Evolutionary conservation across 37 sponge, comb jelly and placozoan species (phyloP), one percentile per base, ranked within the genome.

Genomic region (Mnemiopsis leidyi): DNA sequence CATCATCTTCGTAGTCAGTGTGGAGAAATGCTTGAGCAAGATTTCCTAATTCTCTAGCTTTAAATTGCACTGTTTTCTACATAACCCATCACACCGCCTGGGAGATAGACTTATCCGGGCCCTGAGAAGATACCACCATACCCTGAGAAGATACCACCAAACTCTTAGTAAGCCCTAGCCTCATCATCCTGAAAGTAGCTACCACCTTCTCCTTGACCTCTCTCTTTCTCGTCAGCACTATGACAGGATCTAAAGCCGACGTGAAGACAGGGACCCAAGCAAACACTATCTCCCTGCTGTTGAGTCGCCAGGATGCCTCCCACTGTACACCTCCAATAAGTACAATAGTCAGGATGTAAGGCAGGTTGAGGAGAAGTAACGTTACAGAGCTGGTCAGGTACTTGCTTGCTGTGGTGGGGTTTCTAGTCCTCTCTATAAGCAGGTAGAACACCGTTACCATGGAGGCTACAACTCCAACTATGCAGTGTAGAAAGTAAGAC

Each of bases 261-360:
- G 73, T 69, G 3, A 69, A 25, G n/a, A 69, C 21, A 25, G 73
- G 73, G n/a, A 69, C 29, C 73, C 73, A 69, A 1, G 73, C 73
- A 20, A 69, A 69, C 28, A 69, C 29, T 69, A 69, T 69, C 29
- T 69, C 73, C 29, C 73, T 21, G 24, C 28, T 69, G 73, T 69
- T 69, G 2, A 69, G 29, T 28, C 28, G 2, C 61, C 61, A 48
- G 23, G 29, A 1, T 21, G 73, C 73, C 29, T 1, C 9, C 73
- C 73, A 69, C n/a, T 69, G 73, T n/a, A 69, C n/a, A 1, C 24
- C 24, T 23, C 73, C 73, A 69, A 69, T 69, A 25, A 69, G 73
- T 5, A 69, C 28, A 2, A 69, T 69, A 20, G 73, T 69, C 24
- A 69, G 9, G 2, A 69, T 69, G 73, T 69, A 69, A 69, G 73